These are phyloP conservation scores for Bergia sp. DNA, from an alignment of 92 coral and sea anemone species.

Conservation along the genomic window DNA sequence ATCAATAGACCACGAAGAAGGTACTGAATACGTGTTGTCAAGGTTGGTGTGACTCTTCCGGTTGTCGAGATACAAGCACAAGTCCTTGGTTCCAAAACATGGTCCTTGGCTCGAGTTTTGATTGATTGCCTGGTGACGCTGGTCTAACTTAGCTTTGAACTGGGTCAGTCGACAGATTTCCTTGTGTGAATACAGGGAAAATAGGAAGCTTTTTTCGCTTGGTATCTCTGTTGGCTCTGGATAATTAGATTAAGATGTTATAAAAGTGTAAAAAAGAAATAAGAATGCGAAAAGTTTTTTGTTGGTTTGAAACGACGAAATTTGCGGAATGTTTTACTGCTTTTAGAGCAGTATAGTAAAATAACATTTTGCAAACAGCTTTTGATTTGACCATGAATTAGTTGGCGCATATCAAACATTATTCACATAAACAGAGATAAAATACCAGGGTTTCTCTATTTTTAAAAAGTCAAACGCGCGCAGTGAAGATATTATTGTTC, in stretches of 20 bases:
- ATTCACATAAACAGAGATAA: too few species aligned
- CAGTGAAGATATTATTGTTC: too few species aligned
- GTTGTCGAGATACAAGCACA: not conserved
- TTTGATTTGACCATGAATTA: too few species aligned
- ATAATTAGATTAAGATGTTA: not conserved
- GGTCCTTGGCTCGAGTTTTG: not conserved
- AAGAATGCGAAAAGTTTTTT: too few species aligned
- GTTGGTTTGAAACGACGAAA: not conserved
- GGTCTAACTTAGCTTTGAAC: not conserved
- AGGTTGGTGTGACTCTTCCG: not conserved
- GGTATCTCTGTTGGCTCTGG: not conserved
- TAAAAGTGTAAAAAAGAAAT: not conserved
- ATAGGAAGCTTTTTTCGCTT: slow-evolving; percentile 10
- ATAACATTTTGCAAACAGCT: too few species aligned
- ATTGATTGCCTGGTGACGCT: not conserved
- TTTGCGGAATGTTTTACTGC: not conserved
- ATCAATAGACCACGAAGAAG: not conserved
- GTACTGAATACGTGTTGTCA: not conserved
- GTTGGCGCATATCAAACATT: too few species aligned
- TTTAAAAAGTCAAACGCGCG: too few species aligned
- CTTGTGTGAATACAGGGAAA: not conserved
- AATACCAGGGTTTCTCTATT: too few species aligned
- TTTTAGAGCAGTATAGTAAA: too few species aligned
- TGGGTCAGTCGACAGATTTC: not conserved
- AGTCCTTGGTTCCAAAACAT: not conserved